Conservation (phyloP, 1,140 invertebrate species). For the Atta cephalotes region DNA sequence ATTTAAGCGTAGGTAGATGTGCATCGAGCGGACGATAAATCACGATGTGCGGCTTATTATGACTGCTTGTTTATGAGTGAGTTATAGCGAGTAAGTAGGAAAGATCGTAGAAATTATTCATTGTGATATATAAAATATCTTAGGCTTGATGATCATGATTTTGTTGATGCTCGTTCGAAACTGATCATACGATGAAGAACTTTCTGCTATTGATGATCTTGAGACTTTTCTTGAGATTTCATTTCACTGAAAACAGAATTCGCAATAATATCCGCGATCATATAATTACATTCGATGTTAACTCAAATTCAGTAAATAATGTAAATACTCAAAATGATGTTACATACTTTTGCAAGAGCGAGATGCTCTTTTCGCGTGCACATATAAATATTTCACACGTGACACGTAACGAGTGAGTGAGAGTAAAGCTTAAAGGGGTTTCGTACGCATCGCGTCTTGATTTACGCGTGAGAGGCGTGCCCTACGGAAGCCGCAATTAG, state of each 20-base stretch:
- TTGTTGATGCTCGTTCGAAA: background rate
- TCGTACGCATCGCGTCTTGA: slow-evolving; percentile 79
- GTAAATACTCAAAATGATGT: slow-evolving; percentile 63
- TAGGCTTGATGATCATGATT: background rate
- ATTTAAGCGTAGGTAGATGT: slow-evolving; percentile 70
- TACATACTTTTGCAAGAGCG: slow-evolving; percentile 44
- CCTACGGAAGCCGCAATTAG: slow-evolving; percentile 85
- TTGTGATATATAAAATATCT: slow-evolving; percentile 18
- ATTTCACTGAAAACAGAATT: background rate
- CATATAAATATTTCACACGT: slow-evolving; percentile 71
- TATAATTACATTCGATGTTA: background rate
- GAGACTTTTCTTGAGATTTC: background rate
- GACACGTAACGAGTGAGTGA: slow-evolving; percentile 74
- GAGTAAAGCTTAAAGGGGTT: slow-evolving; percentile 69
- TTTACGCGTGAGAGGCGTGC: slow-evolving; percentile 84
- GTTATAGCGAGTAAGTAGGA: slow-evolving; percentile 52
- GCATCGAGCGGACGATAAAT: slow-evolving; percentile 71
- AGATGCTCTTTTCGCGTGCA: slow-evolving; percentile 6
- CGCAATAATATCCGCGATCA: slow-evolving; percentile 8
- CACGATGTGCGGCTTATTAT: slow-evolving; percentile 69
- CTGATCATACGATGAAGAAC: background rate
- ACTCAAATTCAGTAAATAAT: slow-evolving; percentile 30
- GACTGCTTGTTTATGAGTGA: slow-evolving; percentile 68
- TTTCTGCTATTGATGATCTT: too few species aligned
- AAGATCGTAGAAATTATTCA: slow-evolving; percentile 64